Conservation (phyloP, 2,797 vertebrate species). For the Amniataba percoides region DNA sequence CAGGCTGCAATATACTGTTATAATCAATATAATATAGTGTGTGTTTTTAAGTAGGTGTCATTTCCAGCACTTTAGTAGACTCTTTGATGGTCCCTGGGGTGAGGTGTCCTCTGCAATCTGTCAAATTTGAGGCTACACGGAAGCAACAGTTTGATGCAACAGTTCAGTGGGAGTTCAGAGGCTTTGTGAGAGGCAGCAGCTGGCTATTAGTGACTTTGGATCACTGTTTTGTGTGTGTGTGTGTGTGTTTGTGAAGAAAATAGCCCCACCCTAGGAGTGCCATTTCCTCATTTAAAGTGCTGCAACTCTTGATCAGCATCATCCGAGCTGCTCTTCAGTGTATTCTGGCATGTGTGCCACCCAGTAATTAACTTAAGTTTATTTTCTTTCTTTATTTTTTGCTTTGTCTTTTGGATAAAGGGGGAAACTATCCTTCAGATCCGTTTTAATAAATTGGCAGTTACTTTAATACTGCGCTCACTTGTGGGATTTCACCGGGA, state of each 20-base stretch:
- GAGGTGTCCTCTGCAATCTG: not conserved
- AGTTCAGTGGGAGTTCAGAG: not conserved
- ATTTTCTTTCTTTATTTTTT: not conserved
- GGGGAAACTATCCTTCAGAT: not conserved
- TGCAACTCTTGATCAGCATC: conserved; percentile 37
- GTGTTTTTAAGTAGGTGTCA: not conserved
- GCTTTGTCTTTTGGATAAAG: no score
- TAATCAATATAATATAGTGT: not conserved
- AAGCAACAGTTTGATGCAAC: not conserved
- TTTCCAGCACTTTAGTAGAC: not conserved
- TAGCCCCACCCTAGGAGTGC: conserved; percentile 52
- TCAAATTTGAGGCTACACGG: not conserved
- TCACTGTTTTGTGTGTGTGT: conserved; percentile 14
- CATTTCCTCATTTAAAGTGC: conserved; percentile 35
- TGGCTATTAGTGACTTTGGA: conserved; percentile 29
- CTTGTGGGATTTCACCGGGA: not conserved
- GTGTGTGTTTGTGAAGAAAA: not conserved
- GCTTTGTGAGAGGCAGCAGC: not conserved
- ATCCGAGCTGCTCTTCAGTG: conserved; percentile 7
- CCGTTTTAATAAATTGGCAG: not conserved
- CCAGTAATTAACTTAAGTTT: not conserved
- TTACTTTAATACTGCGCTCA: not conserved
- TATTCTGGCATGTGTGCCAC: conserved; percentile 12
- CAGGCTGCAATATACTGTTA: not conserved
- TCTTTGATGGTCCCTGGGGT: not conserved